Conservation (phyloP, 1,140 invertebrate genomes). For the Drosophila melanica region DNA sequence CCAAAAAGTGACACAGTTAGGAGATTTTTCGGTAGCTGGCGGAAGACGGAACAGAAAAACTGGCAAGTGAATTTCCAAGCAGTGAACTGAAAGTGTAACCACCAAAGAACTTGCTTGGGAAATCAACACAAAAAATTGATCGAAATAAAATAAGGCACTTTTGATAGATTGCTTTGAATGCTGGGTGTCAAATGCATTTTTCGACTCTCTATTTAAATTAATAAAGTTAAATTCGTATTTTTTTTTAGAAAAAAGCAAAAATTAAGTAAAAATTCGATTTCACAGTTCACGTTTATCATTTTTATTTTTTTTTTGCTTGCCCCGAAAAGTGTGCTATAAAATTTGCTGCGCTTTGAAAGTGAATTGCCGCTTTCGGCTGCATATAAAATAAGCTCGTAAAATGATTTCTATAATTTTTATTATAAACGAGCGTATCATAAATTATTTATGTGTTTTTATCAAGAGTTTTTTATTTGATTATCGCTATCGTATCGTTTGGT, state of each 20-base stretch:
- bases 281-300: no score
- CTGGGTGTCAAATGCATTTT: not conserved
- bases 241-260: no score
- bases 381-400: not conserved
- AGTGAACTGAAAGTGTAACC: slow-evolving; percentile 13
- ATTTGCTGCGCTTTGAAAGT: not conserved
- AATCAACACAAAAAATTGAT: not conserved
- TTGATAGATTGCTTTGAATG: slow-evolving; percentile 8
- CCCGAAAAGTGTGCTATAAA: not conserved
- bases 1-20: slow-evolving; percentile 43
- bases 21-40: slow-evolving; percentile 3
- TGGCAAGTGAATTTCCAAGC: slow-evolving; percentile 6
- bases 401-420: slow-evolving; percentile 1
- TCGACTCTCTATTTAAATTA: not conserved
- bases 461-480: no score
- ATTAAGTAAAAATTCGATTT: no score
- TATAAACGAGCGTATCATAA: not conserved
- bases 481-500: no score
- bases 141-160: not conserved
- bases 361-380: not conserved
- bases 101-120: slow-evolving; percentile 8
- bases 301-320: not conserved
- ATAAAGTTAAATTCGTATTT: no score
- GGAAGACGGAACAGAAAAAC: not conserved
- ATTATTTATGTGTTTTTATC: not conserved